Evolutionary conservation across 2,888 invertebrate species (phyloP).

Genomic region (Rhodophaea formosa): DNA sequence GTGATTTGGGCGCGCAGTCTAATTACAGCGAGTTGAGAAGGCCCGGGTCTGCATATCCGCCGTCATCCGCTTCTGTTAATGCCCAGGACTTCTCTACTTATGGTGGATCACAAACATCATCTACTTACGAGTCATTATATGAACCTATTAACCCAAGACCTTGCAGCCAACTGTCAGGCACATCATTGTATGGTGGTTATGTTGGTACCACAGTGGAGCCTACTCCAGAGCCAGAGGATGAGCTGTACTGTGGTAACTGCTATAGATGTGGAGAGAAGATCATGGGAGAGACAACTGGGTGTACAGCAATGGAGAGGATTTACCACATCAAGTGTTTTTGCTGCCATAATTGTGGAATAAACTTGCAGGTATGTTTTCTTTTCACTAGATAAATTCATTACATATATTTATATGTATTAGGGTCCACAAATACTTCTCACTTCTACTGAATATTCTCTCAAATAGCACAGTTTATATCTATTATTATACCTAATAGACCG

Average conservation of each 20-base stretch:
- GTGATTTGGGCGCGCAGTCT: constrained; percentile 79
- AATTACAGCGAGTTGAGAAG: constrained; percentile 83
- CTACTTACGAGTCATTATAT: constrained; percentile 84
- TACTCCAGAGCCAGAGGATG: constrained; percentile 86
- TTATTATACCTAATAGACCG: no score
- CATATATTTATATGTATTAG: no score
- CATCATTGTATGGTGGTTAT: constrained; percentile 82
- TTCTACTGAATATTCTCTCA: no score
- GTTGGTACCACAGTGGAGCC: constrained; percentile 90
- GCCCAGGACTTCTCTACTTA: constrained; percentile 81
- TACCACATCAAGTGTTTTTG: constrained; percentile 98
- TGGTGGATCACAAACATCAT: constrained; percentile 82
- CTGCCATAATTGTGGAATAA: constrained; percentile 94
- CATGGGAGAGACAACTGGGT: constrained; percentile 96
- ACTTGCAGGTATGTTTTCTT: constrained; percentile 81
- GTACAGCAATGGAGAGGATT: constrained; percentile 98
- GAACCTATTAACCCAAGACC: constrained; percentile 84
- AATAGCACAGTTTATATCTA: no score
- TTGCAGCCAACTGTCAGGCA: constrained; percentile 82
- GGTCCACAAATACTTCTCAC: no score
- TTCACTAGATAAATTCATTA: no score
- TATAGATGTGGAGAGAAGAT: constrained; percentile 96
- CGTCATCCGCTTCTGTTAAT: constrained; percentile 72
- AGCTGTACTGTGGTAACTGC: constrained; percentile 92
- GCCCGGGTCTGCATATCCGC: constrained; percentile 80